Base-by-base conservation (phyloP, 1,140 invertebrate species). In the Tribolium castaneum region DNA sequence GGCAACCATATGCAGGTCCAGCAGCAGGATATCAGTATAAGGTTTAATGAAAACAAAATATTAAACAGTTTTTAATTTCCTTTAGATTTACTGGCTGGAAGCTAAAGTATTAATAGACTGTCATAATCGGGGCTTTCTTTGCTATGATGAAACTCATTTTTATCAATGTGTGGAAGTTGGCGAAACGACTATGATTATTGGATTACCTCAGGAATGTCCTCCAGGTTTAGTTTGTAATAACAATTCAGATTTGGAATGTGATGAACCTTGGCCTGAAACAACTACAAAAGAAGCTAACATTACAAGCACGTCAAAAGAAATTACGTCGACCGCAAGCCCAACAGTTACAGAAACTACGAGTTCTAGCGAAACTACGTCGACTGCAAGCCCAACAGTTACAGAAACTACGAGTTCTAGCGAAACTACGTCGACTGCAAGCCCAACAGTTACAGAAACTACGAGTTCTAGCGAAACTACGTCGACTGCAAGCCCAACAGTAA, bases 111-210 rank as follows among this genome's bases (percentile, higher is more conserved):
- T 56, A 12, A 56, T 80, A 13, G 79, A 82, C 66, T 82, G 81
- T 35, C 75, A 80, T n/a, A 78, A 78, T 5, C 80, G 76, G 75
- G 70, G 62, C 6, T 82, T 82, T 54, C 45, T 66, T 30, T 82
- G 81, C 50, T 70, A 80, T 14, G 80, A 82, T 39, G 62, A 80
- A 77, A 80, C 81, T 3, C 16, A 62, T 25, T 82, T 80, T 49
- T 82, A 80, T 70, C 79, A 80, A 80, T 82, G 81, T 73, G 74
- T 80, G 9, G 71, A 79, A 59, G 77, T 78, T 16, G 79, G 79
- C n/a, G 70, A 77, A 6, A 59, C 75, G 10, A 80, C 81, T 10
- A 45, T 82, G 14, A 73, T 74, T 14, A 75, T 80, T 52, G 78
- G 80, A 52, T 52, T 19, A 9, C 35, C 76, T 4, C 81, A 82